Percentiles rank a stretch among this genome's conserved stretches.
These are phyloP conservation scores for Sarcophaga bullata DNA, from an alignment of 1,140 invertebrate species.

Conservation along the genomic window DNA sequence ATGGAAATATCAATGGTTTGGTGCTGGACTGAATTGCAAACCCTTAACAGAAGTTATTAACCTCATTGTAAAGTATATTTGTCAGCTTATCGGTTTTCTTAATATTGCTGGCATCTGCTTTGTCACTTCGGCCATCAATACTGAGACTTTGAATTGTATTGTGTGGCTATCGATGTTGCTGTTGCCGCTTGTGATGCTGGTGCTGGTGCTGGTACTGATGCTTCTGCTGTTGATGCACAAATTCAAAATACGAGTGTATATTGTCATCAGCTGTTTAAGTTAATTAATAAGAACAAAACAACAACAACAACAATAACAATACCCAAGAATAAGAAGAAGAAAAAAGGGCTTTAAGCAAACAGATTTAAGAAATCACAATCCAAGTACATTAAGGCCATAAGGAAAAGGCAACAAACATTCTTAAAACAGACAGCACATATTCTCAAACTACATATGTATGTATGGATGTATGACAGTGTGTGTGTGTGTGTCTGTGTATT, in stretches of 20 bases:
- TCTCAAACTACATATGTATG: neutral
- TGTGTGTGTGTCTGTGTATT: no score
- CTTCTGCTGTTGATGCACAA: neutral
- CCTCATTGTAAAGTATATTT: neutral
- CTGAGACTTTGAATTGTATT: no score
- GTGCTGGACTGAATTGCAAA: no score
- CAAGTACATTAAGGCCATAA: neutral
- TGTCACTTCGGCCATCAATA: neutral
- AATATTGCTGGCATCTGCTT: neutral
- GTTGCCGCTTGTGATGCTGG: neutral
- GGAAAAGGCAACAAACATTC: neutral
- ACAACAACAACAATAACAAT: neutral
- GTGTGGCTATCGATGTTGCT: no score
- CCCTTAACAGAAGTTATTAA: neutral
- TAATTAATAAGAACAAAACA: conserved; percentile 31
- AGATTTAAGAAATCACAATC: neutral
- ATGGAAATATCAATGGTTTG: no score
- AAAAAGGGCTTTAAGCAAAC: neutral
- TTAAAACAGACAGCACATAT: conserved; percentile 1
- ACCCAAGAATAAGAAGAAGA: neutral
- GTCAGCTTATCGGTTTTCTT: neutral
- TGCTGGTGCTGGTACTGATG: neutral
- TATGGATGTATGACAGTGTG: neutral
- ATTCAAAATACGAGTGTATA: conserved; percentile 15
- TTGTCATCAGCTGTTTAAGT: conserved; percentile 40